Base-by-base conservation (phyloP, 2,113 vertebrate species). In the Centropus bengalensis region DNA sequence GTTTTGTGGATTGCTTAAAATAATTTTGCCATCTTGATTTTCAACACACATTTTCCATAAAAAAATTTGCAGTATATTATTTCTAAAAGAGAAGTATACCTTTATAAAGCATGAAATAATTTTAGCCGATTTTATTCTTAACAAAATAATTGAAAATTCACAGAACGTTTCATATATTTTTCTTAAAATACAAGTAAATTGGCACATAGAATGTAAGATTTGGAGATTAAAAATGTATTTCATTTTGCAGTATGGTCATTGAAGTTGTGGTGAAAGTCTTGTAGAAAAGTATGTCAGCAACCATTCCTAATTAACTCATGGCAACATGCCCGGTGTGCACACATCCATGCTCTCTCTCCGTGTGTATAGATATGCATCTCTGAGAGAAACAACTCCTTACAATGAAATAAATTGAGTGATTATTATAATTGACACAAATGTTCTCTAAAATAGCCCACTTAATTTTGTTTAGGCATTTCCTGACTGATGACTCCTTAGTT, bases 361-460 rank as follows among this genome's bases (percentile, higher is more conserved):
- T 67, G 66, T 52, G 79, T 91, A 47, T 70, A 90, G 95, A 96
- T 95, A 94, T 2, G 5, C 45, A 96, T 96, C 95, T 96, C 88
- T 66, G 82, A 74, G 51, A 87, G 76, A 67, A 95, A 93, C 71
- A 88, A 51, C 76, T 88, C 85, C 77, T 94, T 88, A 77, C 88
- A 91, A 88, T 93, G 75, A 80, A 95, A 86, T 91, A 83, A 94
- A 96, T 91, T 12, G 82, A 91, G 82, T 80, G 86, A 95, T 95
- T 96, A 88, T 68, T 38, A 93, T 96, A 95, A 94, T 95, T 96
- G 92, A 86, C 76, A 82, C 47, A 74, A 95, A 94, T 82, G 79
- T 90, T 93, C 82, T 86, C 63, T 66, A 91, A 62, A 95, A 82
- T 73, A 93, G 63, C 63, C 59, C 42, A 67, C 90, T 96, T 91